Conservation (phyloP, 2,888 invertebrate species). For the Shargacucullia verbasci region DNA sequence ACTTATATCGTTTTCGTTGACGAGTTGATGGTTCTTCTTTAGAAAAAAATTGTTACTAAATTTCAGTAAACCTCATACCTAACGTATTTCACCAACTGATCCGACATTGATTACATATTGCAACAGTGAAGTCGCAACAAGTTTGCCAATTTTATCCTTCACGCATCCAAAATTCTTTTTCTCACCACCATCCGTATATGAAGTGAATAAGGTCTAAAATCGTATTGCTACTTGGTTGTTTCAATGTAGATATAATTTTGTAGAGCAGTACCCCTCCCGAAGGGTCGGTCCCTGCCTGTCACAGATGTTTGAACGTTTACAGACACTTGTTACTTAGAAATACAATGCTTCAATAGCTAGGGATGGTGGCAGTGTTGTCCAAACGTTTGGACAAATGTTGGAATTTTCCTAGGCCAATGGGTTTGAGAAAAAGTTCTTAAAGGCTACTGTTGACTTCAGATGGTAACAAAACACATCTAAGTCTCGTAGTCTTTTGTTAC, state of each 20-base stretch:
- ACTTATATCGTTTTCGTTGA: too few relatives aligned
- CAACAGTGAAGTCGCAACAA: conserved; percentile 55
- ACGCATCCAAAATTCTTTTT: conserved; percentile 12
- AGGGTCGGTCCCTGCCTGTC: conserved; percentile 61
- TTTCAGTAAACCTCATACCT: conserved; percentile 32
- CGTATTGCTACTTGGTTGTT: conserved; percentile 4
- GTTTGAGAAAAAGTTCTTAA: too few relatives aligned
- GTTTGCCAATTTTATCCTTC: conserved; percentile 32
- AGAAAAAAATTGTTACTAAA: conserved; percentile 36
- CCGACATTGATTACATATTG: conserved; percentile 51
- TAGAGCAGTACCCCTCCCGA: conserved; percentile 55
- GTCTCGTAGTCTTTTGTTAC: too few relatives aligned
- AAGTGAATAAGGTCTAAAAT: conserved; percentile 29
- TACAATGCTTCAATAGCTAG: conserved; percentile 44
- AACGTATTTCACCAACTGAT: conserved; percentile 47
- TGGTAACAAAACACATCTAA: too few relatives aligned
- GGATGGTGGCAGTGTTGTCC: conserved; percentile 19
- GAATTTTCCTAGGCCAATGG: neutral
- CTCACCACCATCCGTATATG: neutral
- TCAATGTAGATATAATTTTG: conserved; percentile 22
- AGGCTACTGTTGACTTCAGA: too few relatives aligned
- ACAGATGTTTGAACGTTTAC: conserved; percentile 69
- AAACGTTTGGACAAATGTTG: conserved; percentile 34
- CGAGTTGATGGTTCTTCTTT: too few relatives aligned
- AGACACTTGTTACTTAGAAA: conserved; percentile 72